These are phyloP conservation scores for Spilosoma lubricipeda DNA, from an alignment of 2,888 invertebrate genomes.

Conservation along the genomic window DNA sequence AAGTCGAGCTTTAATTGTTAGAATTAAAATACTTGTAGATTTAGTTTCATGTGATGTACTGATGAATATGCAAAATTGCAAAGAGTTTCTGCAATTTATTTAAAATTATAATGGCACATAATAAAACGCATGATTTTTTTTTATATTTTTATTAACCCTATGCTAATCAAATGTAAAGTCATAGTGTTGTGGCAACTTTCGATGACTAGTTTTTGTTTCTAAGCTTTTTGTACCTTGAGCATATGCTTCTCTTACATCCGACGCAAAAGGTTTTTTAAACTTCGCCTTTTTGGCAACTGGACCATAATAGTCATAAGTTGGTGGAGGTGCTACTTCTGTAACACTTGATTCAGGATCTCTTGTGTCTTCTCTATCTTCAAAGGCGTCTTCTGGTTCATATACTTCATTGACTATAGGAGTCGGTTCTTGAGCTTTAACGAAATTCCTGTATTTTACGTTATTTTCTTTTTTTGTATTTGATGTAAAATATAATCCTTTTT, in stretches of 20 bases:
- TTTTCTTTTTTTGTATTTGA: conserved; percentile 61
- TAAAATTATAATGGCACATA: conserved; percentile 49
- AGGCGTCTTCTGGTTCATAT: conserved; percentile 57
- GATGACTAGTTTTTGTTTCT: conserved; percentile 68
- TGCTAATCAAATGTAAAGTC: conserved; percentile 76
- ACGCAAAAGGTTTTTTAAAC: conserved; percentile 72
- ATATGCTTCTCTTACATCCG: conserved; percentile 77
- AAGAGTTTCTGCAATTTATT: conserved; percentile 48
- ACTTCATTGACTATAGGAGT: conserved; percentile 74
- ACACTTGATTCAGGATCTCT: conserved; percentile 41
- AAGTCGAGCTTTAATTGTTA: conserved; percentile 55
- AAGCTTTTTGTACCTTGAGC: conserved; percentile 79
- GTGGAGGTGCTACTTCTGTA: conserved; percentile 88
- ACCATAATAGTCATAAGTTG: conserved; percentile 88
- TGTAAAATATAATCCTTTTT: conserved; percentile 74
- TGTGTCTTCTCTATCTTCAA: conserved; percentile 20
- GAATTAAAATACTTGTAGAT: conserved; percentile 51
- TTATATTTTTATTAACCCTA: conserved; percentile 42
- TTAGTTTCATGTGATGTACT: conserved; percentile 69
- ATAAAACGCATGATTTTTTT: conserved; percentile 52
- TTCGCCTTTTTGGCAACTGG: conserved; percentile 73
- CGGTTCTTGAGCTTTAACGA: conserved; percentile 67
- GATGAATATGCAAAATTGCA: conserved; percentile 47
- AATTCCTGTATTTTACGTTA: conserved; percentile 72
- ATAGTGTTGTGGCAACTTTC: conserved; percentile 72